A percentile compares a stretch with the other conserved stretches of the same genome.
Conservation (phyloP, 2,797 vertebrate species). For the Chromis chromis region DNA sequence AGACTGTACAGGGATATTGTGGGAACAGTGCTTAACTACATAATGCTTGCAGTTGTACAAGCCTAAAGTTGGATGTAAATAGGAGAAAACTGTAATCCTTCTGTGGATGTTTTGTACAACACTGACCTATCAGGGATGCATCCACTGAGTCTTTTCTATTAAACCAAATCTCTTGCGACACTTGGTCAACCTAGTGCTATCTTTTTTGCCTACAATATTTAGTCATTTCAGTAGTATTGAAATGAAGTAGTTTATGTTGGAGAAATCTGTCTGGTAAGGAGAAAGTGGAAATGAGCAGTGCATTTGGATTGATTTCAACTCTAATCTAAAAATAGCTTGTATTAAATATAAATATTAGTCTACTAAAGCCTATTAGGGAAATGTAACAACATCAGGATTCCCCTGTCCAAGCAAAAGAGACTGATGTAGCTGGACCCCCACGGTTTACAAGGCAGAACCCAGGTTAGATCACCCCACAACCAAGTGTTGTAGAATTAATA, state of each 20-base stretch:
- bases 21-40: conserved; percentile 38
- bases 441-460: too few relatives aligned
- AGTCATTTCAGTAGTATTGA: background rate
- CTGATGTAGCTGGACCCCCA: too few relatives aligned
- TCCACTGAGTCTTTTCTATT: background rate
- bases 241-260: background rate
- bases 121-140: background rate
- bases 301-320: background rate
- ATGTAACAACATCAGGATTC: too few relatives aligned
- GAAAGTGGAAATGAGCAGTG: background rate
- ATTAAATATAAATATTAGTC: background rate
- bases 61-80: background rate
- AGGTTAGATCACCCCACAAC: background rate
- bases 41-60: conserved; percentile 21
- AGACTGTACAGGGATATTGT: conserved; percentile 65
- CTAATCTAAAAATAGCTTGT: background rate
- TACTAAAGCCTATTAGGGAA: background rate
- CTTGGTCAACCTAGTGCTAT: too few relatives aligned
- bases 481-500: background rate
- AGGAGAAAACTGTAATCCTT: background rate
- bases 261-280: background rate
- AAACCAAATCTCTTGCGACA: background rate
- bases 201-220: background rate
- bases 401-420: too few relatives aligned
- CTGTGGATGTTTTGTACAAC: background rate